phyloP scores from a whole-genome alignment of 2,797 vertebrate species.

The Enteromius trimaculatus region DNA sequence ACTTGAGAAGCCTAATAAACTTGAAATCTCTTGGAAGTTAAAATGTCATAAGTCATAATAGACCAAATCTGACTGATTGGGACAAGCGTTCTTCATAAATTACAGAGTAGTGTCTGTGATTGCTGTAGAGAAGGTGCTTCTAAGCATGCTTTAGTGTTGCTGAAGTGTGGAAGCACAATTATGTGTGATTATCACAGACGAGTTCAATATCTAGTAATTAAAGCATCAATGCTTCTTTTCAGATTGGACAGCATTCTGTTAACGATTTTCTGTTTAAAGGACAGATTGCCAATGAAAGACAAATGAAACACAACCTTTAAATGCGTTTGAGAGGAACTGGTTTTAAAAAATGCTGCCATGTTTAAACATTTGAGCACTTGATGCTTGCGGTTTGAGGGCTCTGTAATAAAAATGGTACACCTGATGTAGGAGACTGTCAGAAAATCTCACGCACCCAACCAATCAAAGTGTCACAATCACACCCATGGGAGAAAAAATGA shows the following conservation, averaged over 20 bases:
- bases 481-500: constrained; percentile 8
- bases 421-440: constrained; percentile 51
- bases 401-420: constrained; percentile 35
- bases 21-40: constrained; percentile 2
- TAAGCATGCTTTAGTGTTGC: constrained; percentile 4
- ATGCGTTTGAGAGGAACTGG: neutral
- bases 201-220: constrained; percentile 26
- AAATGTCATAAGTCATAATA: neutral
- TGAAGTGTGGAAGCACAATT: constrained; percentile 22
- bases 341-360: constrained; percentile 10
- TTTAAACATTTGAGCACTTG: constrained; percentile 8
- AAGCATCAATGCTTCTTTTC: neutral
- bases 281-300: constrained; percentile 12
- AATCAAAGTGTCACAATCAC: constrained; percentile 49
- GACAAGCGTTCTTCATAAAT: constrained; percentile 12
- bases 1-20: neutral
- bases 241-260: constrained; percentile 16
- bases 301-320: neutral
- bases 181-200: constrained; percentile 16
- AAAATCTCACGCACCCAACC: constrained; percentile 26
- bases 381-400: constrained; percentile 11
- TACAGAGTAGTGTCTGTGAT: neutral
- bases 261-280: constrained; percentile 12
- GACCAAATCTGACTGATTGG: neutral
- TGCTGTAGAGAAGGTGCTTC: neutral